Percentiles rank a stretch among this genome's conserved stretches.
Evolutionary conservation across 64 coral and sea anemone species (phyloP).

Genomic region (Dendronephthya gigantea): DNA sequence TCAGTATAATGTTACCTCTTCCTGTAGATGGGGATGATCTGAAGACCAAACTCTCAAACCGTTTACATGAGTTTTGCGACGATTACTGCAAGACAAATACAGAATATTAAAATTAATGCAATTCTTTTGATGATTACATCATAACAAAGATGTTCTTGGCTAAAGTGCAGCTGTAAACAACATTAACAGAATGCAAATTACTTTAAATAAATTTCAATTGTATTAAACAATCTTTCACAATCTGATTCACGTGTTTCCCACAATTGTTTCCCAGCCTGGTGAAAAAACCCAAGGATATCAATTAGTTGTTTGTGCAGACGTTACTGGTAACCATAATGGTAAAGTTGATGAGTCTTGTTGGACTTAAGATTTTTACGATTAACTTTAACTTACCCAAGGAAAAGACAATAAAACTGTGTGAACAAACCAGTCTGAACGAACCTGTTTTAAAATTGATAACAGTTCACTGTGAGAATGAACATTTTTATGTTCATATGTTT

Average conservation of each 20-base stretch:
- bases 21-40: conserved; percentile 79
- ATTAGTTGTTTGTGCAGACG: neutral
- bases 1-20: conserved; percentile 49
- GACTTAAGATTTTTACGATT: neutral
- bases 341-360: neutral
- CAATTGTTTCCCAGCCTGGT: conserved; percentile 74
- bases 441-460: conserved; percentile 43
- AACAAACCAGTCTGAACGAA: conserved; percentile 89
- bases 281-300: neutral
- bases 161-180: neutral
- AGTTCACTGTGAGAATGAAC: no score
- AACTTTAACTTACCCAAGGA: conserved; percentile 70
- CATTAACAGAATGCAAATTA: neutral
- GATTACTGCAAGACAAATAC: conserved; percentile 41
- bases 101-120: no score
- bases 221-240: conserved; percentile 64
- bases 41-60: conserved; percentile 79
- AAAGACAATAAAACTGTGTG: conserved; percentile 75
- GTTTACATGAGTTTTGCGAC: conserved; percentile 65
- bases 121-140: no score
- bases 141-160: no score
- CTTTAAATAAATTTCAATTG: conserved; percentile 86
- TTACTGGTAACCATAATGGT: neutral
- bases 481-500: no score
- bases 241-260: conserved; percentile 69